Evolutionary conservation across 2,797 vertebrate species (phyloP), one percentile per base, ranked within the genome.

Genomic region (Chanos chanos): DNA sequence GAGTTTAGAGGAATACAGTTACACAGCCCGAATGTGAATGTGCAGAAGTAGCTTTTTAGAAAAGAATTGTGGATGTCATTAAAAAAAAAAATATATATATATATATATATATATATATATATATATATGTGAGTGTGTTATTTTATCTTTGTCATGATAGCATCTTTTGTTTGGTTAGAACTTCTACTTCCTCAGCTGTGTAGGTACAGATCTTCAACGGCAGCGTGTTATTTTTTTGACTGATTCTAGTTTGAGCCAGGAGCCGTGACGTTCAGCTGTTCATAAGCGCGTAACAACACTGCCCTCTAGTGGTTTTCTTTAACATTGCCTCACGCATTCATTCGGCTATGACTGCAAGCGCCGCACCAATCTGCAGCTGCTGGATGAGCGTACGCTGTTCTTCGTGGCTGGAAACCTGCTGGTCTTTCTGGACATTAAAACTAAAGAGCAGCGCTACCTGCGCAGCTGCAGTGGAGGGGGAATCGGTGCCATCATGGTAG

Each of bases 271-370:
- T 10, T 37, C 31, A 15, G 19, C 21, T 15, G 36, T 51, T n/a
- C 5, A 5, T 5, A 7, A 31, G 13, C 24, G 13, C 8, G 27
- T 33, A 3, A 1, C 21, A 33, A n/a, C 22, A 18, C 21, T 51
- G 50, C 33, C 24, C 18, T 12, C 31, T 8, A n/a, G 19, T 33
- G 19, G 21, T 27, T 19, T 9, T 66, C 77, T 69, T 81, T 78
- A 73, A 77, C 45, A 7, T 19, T 7, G 4, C 3, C 30, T 33
- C 70, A 98, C 95, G 61, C 86, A 96, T 85, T 97, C 93, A 6
- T 97, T 97, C 72, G 94, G 95, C 2, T 99, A 96, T 61, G 95
- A 97, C 78, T 91, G 91, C 43, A 79, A 64, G 10, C 92, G 86
- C 66, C 83, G 88, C 18, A 84, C 81, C 19, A 99, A 98, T 78